phyloP scores from a whole-genome alignment of 2,113 vertebrate species.

The Rhinichthys klamathensis region DNA sequence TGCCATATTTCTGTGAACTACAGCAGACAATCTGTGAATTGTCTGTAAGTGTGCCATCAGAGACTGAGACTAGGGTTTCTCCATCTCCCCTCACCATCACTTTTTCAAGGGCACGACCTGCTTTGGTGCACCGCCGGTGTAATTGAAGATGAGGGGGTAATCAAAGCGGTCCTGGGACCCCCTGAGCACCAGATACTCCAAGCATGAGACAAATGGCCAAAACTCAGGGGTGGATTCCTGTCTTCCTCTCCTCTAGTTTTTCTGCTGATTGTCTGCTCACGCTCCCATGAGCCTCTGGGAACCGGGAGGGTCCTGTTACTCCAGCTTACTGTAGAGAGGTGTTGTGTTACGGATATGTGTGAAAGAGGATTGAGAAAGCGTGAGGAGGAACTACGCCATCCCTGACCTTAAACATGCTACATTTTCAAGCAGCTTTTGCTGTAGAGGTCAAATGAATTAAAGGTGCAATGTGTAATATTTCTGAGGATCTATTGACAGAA shows the following conservation, averaged over 20 bases:
- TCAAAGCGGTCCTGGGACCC: slow-evolving; percentile 47
- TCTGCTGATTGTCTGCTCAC: background rate
- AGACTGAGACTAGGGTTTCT: slow-evolving; percentile 5
- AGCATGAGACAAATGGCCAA: background rate
- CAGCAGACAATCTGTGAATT: background rate
- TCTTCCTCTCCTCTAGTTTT: slow-evolving; percentile 16
- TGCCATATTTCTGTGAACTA: background rate
- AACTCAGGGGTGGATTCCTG: slow-evolving; percentile 23
- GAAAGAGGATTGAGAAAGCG: background rate
- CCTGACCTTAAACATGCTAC: background rate
- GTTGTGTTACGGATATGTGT: slow-evolving; percentile 27
- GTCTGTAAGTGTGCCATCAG: background rate
- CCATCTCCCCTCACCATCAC: background rate
- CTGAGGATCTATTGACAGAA: too few species aligned
- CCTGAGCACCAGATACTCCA: slow-evolving; percentile 27
- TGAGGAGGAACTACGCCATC: background rate
- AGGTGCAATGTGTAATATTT: too few species aligned
- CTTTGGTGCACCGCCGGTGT: slow-evolving; percentile 26
- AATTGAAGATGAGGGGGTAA: slow-evolving; percentile 46
- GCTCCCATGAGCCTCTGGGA: slow-evolving; percentile 10
- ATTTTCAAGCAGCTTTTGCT: background rate
- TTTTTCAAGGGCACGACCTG: slow-evolving; percentile 51
- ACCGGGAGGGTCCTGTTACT: slow-evolving; percentile 49
- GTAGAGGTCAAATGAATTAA: background rate
- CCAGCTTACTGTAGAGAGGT: slow-evolving; percentile 53